A percentile compares a stretch with the other conserved stretches of the same genome.
Conservation (phyloP, 2,888 invertebrate genomes). For the Nemotelus nigrinus region DNA sequence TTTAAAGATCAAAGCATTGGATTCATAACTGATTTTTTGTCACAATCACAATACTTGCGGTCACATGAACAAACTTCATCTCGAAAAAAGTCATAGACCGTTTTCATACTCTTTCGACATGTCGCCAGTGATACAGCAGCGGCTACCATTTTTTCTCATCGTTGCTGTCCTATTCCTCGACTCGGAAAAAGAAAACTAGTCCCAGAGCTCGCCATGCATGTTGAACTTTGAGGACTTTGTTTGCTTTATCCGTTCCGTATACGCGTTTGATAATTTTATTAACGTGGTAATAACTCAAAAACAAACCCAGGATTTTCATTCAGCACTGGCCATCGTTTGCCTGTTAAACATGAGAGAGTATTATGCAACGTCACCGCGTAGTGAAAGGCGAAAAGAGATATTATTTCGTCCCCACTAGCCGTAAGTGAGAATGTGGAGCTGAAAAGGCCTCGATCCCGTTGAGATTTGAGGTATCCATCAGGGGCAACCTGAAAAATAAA, state of each 20-base stretch:
- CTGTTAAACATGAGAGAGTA: constrained; percentile 20
- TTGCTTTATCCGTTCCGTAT: constrained; percentile 45
- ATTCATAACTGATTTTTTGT: no score
- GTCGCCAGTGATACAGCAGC: no score
- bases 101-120: no score
- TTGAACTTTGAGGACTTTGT: constrained; percentile 25
- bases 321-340: neutral
- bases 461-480: constrained; percentile 44
- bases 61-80: no score
- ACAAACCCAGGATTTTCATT: constrained; percentile 49
- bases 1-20: no score
- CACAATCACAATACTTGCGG: no score
- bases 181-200: neutral
- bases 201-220: constrained; percentile 1
- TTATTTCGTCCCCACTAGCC: neutral
- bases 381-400: constrained; percentile 12
- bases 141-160: no score
- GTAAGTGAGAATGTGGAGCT: neutral
- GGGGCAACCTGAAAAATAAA: constrained; percentile 44
- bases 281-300: constrained; percentile 52
- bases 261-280: constrained; percentile 51
- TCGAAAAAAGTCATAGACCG: no score
- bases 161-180: no score
- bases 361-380: constrained; percentile 4
- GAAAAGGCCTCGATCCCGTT: neutral